Conservation (phyloP, 1,140 invertebrate species). For the Homarus americanus region DNA sequence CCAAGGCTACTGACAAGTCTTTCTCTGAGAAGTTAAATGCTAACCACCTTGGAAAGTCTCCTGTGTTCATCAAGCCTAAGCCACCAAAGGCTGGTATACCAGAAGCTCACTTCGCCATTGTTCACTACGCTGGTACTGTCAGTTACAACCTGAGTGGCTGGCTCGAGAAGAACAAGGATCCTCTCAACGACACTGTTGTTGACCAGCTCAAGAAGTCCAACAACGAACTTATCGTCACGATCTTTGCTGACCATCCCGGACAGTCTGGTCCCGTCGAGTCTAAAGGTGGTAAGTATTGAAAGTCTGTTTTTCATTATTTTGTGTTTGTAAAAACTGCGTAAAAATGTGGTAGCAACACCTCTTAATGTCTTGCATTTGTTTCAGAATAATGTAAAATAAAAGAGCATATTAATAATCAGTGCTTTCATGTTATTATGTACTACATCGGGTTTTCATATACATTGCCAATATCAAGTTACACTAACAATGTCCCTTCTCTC, state of each 20-base stretch:
- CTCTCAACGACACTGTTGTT: constrained; percentile 56
- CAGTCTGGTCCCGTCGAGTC: constrained; percentile 30
- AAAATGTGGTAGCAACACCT: no score
- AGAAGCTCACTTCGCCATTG: constrained; percentile 63
- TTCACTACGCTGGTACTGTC: constrained; percentile 64
- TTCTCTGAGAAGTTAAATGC: constrained; percentile 98
- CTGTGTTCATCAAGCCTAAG: constrained; percentile 83
- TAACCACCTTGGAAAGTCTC: constrained; percentile 99
- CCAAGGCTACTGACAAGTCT: constrained; percentile 98
- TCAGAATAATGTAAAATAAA: no score
- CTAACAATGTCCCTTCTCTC: background rate
- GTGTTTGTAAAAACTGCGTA: no score
- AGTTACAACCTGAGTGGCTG: constrained; percentile 59
- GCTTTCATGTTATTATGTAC: no score
- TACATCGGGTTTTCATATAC: no score
- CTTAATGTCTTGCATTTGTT: no score
- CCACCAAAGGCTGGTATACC: constrained; percentile 90
- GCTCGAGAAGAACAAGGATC: constrained; percentile 69
- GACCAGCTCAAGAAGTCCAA: constrained; percentile 49
- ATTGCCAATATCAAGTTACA: no score
- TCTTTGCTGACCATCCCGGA: constrained; percentile 59
- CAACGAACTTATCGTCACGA: constrained; percentile 10
- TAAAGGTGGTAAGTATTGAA: constrained; percentile 19
- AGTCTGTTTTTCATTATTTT: no score
- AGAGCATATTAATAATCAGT: no score